These are phyloP conservation scores for Prenolepis imparis DNA, from an alignment of 2,888 invertebrate species.

Conservation along the genomic window DNA sequence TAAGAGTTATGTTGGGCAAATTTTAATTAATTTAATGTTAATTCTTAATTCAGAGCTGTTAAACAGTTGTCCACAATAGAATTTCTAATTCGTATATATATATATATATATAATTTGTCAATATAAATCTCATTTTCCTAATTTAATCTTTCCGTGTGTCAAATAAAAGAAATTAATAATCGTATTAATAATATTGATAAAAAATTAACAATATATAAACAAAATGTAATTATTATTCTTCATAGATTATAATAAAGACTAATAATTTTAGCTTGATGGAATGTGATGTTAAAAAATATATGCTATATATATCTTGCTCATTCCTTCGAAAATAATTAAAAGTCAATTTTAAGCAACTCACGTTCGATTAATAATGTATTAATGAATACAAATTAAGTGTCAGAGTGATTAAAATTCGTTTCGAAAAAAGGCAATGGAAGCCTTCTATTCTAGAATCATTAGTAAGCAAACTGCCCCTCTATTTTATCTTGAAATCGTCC, in stretches of 20 bases:
- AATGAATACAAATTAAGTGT: neutral
- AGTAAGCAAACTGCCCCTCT: neutral
- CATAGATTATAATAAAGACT: neutral
- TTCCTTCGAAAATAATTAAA: neutral
- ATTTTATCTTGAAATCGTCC: neutral
- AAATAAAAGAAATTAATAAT: neutral
- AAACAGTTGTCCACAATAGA: neutral
- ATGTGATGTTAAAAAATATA: too few relatives aligned
- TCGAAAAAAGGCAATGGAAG: neutral
- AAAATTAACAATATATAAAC: neutral
- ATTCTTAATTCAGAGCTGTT: too few relatives aligned
- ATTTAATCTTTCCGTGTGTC: neutral
- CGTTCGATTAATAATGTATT: neutral
- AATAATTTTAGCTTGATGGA: neutral
- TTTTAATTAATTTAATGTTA: too few relatives aligned
- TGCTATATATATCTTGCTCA: neutral
- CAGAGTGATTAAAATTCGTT: neutral
- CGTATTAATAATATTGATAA: neutral
- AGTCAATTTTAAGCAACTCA: neutral
- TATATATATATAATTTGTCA: neutral
- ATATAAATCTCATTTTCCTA: neutral
- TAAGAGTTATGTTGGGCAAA: neutral
- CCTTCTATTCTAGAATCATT: neutral
- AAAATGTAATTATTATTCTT: neutral
- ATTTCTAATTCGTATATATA: too few relatives aligned